Evolutionary conservation across 2,888 invertebrate species (phyloP), one percentile per base, ranked within the genome.

Genomic region (Drosophila paracracens): DNA sequence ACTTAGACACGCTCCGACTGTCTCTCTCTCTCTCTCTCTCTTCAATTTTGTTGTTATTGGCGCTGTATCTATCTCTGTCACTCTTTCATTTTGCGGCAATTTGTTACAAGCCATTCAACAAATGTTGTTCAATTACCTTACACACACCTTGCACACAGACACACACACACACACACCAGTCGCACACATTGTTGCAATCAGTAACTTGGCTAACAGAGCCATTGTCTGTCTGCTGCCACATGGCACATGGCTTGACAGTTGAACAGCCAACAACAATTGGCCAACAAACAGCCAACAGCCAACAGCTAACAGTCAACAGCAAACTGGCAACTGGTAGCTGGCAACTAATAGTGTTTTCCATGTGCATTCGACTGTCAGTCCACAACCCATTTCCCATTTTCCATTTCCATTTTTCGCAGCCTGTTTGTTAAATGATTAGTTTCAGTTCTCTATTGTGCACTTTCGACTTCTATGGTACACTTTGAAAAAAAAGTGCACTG

Each of bases 121-220:
- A 91, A 91, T 87, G 89, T 84, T 89, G 82, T 89, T 87, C 91
- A 87, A 90, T 87, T 87, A 90, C 91, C 74, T 84, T 10, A 33
- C 33, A 33, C 10, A 33, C 33, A 33, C 33, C 33, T 72, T 36
- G 35, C 58, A 61, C 54, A 54, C 57, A 46, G 31, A 59, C 38
- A 36, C 61, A 58, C 56, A 64, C 2, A 18, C 10, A 18, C 31
- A 58, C 27, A 66, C 33, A 40, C 35, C 60, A 31, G 40, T 25
- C 36, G 29, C 13, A 38, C 29, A 86, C 64, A 68, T 57, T 83
- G 70, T 71, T 81, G 70, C 69, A 59, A 63, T 68, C 69, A 60
- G 63, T 60, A 81, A 67, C 74, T 67, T 57, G 75, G 71, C 69
- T 80, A 63, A 70, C 69, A 60, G 62, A 65, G 65, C 62, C 27